Conservation (phyloP, 2,888 invertebrate genomes). For the Osmoderma eremita region DNA sequence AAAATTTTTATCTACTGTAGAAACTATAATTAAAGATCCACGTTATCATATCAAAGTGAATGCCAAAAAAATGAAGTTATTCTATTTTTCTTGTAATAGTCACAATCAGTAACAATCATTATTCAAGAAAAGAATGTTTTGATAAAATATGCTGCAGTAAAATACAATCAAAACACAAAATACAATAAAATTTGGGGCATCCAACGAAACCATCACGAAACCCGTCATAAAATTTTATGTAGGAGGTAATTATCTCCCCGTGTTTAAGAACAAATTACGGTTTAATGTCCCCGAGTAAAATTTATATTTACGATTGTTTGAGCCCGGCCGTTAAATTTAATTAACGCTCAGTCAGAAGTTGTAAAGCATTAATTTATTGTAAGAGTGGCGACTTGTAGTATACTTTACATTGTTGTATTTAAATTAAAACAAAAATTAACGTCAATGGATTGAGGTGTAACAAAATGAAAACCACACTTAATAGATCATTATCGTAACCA, state of each 20-base stretch:
- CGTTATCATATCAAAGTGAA: too few relatives aligned
- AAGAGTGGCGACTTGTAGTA: background rate
- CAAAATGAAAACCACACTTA: too few relatives aligned
- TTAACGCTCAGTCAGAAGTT: constrained; percentile 10
- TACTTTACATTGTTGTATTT: too few relatives aligned
- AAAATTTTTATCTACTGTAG: too few relatives aligned
- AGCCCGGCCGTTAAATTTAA: constrained; percentile 18
- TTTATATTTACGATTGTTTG: constrained; percentile 21
- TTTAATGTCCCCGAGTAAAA: constrained; percentile 17
- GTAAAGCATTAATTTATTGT: constrained; percentile 8
- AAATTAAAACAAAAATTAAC: too few relatives aligned
- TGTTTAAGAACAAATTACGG: constrained; percentile 19
- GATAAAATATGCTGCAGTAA: background rate
- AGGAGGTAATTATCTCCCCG: constrained; percentile 16
- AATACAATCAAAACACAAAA: constrained; percentile 8
- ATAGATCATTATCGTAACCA: too few relatives aligned
- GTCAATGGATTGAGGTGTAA: too few relatives aligned
- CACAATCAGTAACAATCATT: too few relatives aligned
- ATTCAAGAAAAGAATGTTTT: constrained; percentile 5
- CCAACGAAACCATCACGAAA: background rate
- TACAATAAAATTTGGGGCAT: constrained; percentile 19
- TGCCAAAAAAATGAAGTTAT: too few relatives aligned
- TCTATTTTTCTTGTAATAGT: too few relatives aligned
- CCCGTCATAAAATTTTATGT: constrained; percentile 19
- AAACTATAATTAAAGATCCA: too few relatives aligned